phyloP scores from a whole-genome alignment of 2,797 vertebrate species.

The Pseudochirops cupreus region DNA sequence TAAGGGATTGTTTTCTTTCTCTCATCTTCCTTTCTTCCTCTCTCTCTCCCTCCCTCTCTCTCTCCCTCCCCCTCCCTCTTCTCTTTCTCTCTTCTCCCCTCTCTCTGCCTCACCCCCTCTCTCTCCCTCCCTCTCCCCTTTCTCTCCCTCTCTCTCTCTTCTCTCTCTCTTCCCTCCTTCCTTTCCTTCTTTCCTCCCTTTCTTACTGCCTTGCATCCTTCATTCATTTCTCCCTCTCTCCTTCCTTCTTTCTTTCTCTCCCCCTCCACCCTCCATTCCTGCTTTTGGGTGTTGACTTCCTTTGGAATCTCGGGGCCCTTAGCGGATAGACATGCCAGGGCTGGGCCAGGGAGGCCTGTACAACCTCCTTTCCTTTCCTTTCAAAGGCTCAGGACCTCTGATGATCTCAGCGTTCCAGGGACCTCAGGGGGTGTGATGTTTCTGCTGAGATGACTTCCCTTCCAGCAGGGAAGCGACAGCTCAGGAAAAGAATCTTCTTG shows the following conservation, averaged over 20 bases:
- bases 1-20: slow-evolving; percentile 60
- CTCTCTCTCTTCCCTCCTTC: too few relatives aligned
- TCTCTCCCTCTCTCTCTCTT: too few relatives aligned
- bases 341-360: not conserved
- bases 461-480: slow-evolving; percentile 45
- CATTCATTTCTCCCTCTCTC: too few relatives aligned
- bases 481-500: not conserved
- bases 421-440: not conserved
- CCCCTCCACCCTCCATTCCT: not conserved
- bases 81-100: too few relatives aligned
- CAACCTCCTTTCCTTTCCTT: slow-evolving; percentile 60
- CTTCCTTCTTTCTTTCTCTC: not conserved
- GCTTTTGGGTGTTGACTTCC: slow-evolving; percentile 28
- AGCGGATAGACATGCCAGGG: not conserved
- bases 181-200: too few relatives aligned
- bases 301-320: not conserved
- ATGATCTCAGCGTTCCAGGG: not conserved
- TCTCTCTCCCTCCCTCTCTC: too few relatives aligned
- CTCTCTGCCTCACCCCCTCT: too few relatives aligned
- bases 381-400: not conserved
- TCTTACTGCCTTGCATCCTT: too few relatives aligned
- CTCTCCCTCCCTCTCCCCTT: too few relatives aligned
- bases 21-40: not conserved
- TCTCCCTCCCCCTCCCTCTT: too few relatives aligned
- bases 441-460: slow-evolving; percentile 16